Evolutionary conservation across 1,140 invertebrate genomes (phyloP).

Genomic region (Microvelia longipes): DNA sequence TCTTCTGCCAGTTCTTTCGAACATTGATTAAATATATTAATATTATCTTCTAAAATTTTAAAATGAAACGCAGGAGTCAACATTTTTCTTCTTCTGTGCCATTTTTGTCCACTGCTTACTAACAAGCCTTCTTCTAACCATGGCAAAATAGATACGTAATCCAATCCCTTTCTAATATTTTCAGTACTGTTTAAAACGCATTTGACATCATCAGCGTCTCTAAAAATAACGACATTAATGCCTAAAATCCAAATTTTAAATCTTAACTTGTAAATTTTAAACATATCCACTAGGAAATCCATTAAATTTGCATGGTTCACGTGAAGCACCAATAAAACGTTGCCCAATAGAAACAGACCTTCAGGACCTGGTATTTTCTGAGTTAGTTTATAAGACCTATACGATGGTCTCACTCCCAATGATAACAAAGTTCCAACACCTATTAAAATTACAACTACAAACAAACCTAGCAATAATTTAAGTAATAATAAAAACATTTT

Average conservation of each 20-base stretch:
- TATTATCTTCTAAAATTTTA: constrained; percentile 52
- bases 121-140: neutral
- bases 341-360: neutral
- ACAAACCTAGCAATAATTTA: no score
- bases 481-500: no score
- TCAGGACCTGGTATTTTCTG: neutral
- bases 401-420: no score
- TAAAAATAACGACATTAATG: neutral
- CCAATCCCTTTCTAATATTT: neutral
- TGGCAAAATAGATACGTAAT: neutral
- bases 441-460: no score
- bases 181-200: neutral
- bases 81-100: constrained; percentile 46
- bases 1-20: constrained; percentile 32
- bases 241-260: neutral
- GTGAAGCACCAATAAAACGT: neutral
- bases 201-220: neutral
- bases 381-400: neutral
- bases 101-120: constrained; percentile 37
- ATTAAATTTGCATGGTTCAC: neutral
- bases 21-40: constrained; percentile 56
- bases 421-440: no score
- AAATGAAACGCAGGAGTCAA: constrained; percentile 38
- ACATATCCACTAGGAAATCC: neutral
- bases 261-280: neutral